Evolutionary conservation across 2,888 invertebrate genomes (phyloP).

Genomic region (Arrhopalites spinosus): DNA sequence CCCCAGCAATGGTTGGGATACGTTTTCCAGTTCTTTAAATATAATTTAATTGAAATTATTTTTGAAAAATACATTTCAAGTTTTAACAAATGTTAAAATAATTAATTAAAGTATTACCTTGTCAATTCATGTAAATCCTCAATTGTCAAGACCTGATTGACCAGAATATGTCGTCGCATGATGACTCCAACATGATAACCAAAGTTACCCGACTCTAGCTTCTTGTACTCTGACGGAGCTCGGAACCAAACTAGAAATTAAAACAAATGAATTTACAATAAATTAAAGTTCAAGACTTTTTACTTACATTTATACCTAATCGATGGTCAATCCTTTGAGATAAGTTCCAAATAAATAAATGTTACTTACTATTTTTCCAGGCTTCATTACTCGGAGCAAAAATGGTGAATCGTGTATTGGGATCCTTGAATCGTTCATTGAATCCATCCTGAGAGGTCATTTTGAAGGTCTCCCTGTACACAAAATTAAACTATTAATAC

Average conservation of each 20-base stretch:
- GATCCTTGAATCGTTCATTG: conserved; percentile 76
- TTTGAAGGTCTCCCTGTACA: conserved; percentile 74
- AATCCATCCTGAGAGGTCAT: conserved; percentile 77
- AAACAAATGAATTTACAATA: too few species aligned
- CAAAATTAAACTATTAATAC: neutral
- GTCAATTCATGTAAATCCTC: conserved; percentile 72
- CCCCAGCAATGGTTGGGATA: conserved; percentile 50
- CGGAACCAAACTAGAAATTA: conserved; percentile 62
- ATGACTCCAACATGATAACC: conserved; percentile 81
- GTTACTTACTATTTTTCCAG: conserved; percentile 74
- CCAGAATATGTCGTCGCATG: conserved; percentile 85
- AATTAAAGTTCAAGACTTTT: neutral
- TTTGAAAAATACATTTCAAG: too few species aligned
- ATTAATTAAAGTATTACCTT: too few species aligned
- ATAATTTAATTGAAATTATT: too few species aligned
- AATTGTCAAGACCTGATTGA: conserved; percentile 80
- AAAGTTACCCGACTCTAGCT: conserved; percentile 79
- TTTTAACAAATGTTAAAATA: too few species aligned
- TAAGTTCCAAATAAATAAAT: too few species aligned
- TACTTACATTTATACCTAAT: neutral
- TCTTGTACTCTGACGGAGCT: conserved; percentile 81
- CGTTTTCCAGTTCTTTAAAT: conserved; percentile 66
- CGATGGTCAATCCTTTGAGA: neutral
- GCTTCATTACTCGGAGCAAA: conserved; percentile 90
- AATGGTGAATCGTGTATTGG: conserved; percentile 81